Base-by-base conservation (phyloP, 2,888 invertebrate genomes). In the Cataglyphis altisquamis region DNA sequence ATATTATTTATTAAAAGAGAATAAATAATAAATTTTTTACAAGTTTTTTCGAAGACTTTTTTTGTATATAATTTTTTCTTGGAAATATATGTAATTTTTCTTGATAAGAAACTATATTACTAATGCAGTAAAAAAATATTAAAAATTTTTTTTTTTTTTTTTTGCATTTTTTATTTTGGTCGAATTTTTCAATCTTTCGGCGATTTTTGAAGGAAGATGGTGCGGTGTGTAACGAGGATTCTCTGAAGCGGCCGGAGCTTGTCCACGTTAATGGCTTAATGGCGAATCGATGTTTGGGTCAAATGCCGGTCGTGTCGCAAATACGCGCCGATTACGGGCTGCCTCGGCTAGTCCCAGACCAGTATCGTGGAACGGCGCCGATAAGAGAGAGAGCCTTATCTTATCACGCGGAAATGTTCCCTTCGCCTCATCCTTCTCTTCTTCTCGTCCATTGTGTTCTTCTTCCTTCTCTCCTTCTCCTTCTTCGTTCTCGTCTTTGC, bases 331-430 rank as follows among this genome's bases (percentile, higher is more conserved):
- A 83, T 84, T 82, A 82, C 82, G 75, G 64, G 68, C 62, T 75
- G 39, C 45, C 82, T 57, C 78, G 64, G 66, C 70, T 36, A 70
- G 52, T 57, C 55, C 39, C 64, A 75, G 82, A 60, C 86, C 68
- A 75, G 82, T 90, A 90, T 90, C 86, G 88, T 85, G 64, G 73
- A 89, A 87, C 82, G 83, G 72, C 62, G 66, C 62, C 84, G 93
- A 92, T 92, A 92, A 85, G 86, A 82, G 84, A 82, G 10, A 29
- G 36, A 36, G 86, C 82, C 91, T 93, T 94, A 94, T 94, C 94
- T 94, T 94, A 94, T 94, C 94, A 91, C 89, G 82, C 91, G 93
- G 92, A 94, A 93, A 92, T 92, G 91, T 88, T 92, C 92, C 88
- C 87, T 86, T 85, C 89, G 88, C 88, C 86, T 15, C 36, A 0